Evolutionary conservation across 1,140 invertebrate species (phyloP).

Genomic region (Panagrolaimus sp.): DNA sequence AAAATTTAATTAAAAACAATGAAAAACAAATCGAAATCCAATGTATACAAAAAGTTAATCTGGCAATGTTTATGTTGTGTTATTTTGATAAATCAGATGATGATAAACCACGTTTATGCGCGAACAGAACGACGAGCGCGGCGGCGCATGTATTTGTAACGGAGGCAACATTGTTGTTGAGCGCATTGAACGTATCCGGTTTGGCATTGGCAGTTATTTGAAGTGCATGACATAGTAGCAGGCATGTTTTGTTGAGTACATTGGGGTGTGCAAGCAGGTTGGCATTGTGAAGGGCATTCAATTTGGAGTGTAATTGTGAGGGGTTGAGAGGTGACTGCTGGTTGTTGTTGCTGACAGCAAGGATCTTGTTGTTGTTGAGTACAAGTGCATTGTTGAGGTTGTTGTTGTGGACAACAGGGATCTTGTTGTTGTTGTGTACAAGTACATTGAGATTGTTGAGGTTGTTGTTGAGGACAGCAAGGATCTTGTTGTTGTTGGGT

Average conservation of each 20-base stretch:
- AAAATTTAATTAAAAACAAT: too few species aligned
- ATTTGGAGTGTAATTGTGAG: not conserved
- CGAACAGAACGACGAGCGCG: not conserved
- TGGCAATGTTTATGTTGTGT: too few species aligned
- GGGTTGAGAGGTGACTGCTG: not conserved
- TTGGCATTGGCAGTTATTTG: conserved; percentile 12
- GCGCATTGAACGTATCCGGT: conserved; percentile 21
- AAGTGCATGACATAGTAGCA: conserved; percentile 7
- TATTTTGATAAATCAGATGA: too few species aligned
- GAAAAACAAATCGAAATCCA: too few species aligned
- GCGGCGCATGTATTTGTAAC: conserved; percentile 9
- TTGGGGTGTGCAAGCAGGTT: conserved; percentile 7
- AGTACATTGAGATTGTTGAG: not conserved
- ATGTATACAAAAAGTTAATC: too few species aligned
- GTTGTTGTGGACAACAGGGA: not conserved
- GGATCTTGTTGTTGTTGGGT: conserved; percentile 18
- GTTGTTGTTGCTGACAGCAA: conserved; percentile 13
- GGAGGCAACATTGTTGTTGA: conserved; percentile 20
- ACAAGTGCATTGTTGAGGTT: not conserved
- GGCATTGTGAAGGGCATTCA: conserved; percentile 5
- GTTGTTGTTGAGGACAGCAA: not conserved
- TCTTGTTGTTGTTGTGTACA: not conserved
- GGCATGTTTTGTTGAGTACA: conserved; percentile 15
- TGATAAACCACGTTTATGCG: too few species aligned
- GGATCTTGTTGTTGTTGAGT: conserved; percentile 11